Conservation (phyloP, 1,140 invertebrate genomes). For the Idris sp. region DNA sequence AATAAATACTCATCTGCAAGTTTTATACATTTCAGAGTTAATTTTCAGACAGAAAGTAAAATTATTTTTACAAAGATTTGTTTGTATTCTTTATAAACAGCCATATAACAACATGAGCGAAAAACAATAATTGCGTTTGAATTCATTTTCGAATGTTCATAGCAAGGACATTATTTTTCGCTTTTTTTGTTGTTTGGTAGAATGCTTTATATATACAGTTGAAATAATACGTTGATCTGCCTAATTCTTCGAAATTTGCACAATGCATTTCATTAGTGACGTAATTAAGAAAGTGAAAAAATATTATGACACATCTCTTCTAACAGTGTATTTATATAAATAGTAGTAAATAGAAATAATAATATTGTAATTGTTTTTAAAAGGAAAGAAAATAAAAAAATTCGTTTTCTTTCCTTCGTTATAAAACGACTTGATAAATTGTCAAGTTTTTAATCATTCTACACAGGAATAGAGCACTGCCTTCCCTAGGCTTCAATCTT, state of each 20-base stretch:
- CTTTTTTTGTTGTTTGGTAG: conserved; percentile 9
- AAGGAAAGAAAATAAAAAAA: too few species aligned
- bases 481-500: too few species aligned
- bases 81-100: conserved; percentile 8
- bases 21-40: conserved; percentile 43
- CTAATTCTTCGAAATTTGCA: conserved; percentile 14
- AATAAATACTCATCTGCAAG: conserved; percentile 53
- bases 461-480: too few species aligned
- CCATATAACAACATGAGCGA: conserved; percentile 12
- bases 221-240: conserved; percentile 8
- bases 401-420: too few species aligned
- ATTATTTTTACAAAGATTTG: conserved; percentile 5
- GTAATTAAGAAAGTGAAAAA: conserved; percentile 60
- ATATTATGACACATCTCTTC: conserved; percentile 47
- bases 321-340: conserved; percentile 27
- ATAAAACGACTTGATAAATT: too few species aligned
- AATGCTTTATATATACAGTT: conserved; percentile 24
- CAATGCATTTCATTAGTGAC: conserved; percentile 23
- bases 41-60: too few species aligned
- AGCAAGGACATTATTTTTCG: conserved; percentile 19
- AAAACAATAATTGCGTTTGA: conserved; percentile 7
- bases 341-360: conserved; percentile 25
- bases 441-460: too few species aligned
- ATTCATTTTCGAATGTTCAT: conserved; percentile 5
- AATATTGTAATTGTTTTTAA: not conserved